These are phyloP conservation scores for Sanderia malayensis DNA, from an alignment of 30 jellyfish, hydroid and myxozoan species.

Conservation along the genomic window DNA sequence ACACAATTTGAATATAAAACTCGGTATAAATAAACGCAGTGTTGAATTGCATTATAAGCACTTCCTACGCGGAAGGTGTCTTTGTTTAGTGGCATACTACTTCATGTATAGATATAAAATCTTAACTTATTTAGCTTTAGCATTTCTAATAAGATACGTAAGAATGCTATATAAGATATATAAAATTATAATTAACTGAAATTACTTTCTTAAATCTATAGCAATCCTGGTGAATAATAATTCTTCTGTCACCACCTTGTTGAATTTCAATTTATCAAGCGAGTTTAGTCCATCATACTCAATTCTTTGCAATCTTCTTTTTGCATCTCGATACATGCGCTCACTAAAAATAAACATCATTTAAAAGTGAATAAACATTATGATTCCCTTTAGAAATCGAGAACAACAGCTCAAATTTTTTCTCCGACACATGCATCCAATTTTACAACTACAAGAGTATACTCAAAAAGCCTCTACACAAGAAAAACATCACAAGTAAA, in stretches of 20 bases:
- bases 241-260: slow-evolving; percentile 18
- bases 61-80: too few species aligned
- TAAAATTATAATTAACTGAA: too few species aligned
- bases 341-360: slow-evolving; percentile 12
- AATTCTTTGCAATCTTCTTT: slow-evolving; percentile 13
- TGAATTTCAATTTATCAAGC: slow-evolving; percentile 9
- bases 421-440: slow-evolving; percentile 84
- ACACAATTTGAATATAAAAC: too few species aligned
- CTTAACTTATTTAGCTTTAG: too few species aligned
- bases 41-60: too few species aligned
- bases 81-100: too few species aligned
- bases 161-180: too few species aligned
- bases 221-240: slow-evolving; percentile 30
- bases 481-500: background rate
- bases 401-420: slow-evolving; percentile 59
- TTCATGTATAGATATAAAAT: too few species aligned
- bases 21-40: too few species aligned
- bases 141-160: too few species aligned
- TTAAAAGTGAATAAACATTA: background rate
- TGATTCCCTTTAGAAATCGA: slow-evolving; percentile 85
- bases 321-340: slow-evolving; percentile 28
- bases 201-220: background rate
- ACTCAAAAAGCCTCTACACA: background rate
- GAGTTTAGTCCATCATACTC: slow-evolving; percentile 30
- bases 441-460: slow-evolving; percentile 60